Evolutionary conservation across 2,888 invertebrate genomes (phyloP).

Genomic region (Apeira syringaria): DNA sequence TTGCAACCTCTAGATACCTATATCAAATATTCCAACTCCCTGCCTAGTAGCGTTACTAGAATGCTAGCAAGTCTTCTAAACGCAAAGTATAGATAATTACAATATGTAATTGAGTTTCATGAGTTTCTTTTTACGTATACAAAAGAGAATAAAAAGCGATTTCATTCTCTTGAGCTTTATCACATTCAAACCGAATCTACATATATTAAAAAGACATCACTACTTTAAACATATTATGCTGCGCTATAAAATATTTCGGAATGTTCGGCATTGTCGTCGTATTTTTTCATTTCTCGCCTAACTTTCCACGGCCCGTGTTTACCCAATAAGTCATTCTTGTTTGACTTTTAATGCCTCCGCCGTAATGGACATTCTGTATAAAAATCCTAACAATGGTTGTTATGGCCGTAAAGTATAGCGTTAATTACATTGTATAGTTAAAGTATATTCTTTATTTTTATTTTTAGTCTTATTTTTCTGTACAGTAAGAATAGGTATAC

Average conservation of each 20-base stretch:
- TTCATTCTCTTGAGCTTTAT: constrained; percentile 8
- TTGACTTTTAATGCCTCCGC: constrained; percentile 12
- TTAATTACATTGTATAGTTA: too few relatives aligned
- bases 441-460: too few relatives aligned
- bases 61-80: too few relatives aligned
- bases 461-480: too few relatives aligned
- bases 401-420: constrained; percentile 12
- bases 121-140: too few relatives aligned
- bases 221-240: constrained; percentile 10
- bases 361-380: constrained; percentile 6
- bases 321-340: constrained; percentile 25
- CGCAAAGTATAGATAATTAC: too few relatives aligned
- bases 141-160: too few relatives aligned
- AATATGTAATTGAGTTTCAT: too few relatives aligned
- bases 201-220: constrained; percentile 14
- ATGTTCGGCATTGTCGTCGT: constrained; percentile 8
- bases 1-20: too few relatives aligned
- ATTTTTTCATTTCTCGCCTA: constrained; percentile 11
- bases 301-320: constrained; percentile 8
- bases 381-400: constrained; percentile 15
- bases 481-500: too few relatives aligned
- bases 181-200: constrained; percentile 12
- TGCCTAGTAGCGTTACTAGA: too few relatives aligned
- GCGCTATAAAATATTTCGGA: constrained; percentile 12
- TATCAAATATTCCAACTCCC: too few relatives aligned